Base-by-base conservation (phyloP, 2,113 vertebrate genomes). In the Crotalus viridis region DNA sequence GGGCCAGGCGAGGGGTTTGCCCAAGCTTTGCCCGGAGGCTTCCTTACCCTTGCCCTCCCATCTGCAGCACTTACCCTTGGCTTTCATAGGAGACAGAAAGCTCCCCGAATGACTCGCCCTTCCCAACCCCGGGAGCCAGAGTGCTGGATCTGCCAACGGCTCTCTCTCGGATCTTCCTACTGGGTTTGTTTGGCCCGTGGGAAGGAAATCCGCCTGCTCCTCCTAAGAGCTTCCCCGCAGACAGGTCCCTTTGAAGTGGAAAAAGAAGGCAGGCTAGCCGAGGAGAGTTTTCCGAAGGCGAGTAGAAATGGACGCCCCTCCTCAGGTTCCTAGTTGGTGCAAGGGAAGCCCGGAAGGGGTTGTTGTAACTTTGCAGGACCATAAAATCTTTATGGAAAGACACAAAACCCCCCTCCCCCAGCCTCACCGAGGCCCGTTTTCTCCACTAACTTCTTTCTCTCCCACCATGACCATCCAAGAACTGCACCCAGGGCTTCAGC, bases 1-100 rank as follows among this genome's bases (percentile, higher is more conserved):
- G 55, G 10, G 56, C 89, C 56, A 69, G 21, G 74, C n/a, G 48
- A n/a, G 22, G 39, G 54, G 52, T 86, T 93, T 55, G 93, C 33
- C 48, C 74, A 52, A 39, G 85, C 56, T 52, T 15, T 6, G 54
- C 46, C 24, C 17, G 8, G 24, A 43, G 24, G 88, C 33, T 21
- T 52, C 15, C 85, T 74, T 87, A 48, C 90, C 89, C 21, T 21
- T 88, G 61, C 69, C 92, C 55, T 2, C 4, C 69, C 48, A 10
- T 39, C 85, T 39, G 51, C 28, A 51, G 88, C 91, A 90, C 94
- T 94, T 93, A 95, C 85, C 93, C 89, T 97, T 95, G 94, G 95
- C 93, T 92, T 97, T 96, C 94, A 56, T 91, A 91, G 0, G 0
- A 48, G 55, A 33, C 54, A 22, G 33, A 81, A 43, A 39, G 89